Percentiles rank a stretch among this genome's conserved stretches.
Conservation (phyloP, 2,113 vertebrate genomes). For the Cyrtonyx montezumae region DNA sequence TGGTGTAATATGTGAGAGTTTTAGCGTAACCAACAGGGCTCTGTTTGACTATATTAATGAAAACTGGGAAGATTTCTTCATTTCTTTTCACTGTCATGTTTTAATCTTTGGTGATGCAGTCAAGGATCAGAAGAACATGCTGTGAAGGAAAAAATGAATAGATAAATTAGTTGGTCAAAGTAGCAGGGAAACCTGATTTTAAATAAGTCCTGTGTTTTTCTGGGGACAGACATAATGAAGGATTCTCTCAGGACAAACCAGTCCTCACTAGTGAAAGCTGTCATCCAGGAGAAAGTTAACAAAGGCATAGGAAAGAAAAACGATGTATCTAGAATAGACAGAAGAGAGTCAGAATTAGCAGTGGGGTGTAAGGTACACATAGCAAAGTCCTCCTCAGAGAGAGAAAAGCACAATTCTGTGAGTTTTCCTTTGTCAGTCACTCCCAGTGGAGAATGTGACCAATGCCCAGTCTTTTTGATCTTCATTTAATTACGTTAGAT, state of each 20-base stretch:
- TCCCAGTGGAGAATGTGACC: background rate
- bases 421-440: background rate
- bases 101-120: background rate
- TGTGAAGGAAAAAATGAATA: background rate
- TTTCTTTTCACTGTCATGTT: background rate
- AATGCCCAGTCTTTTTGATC: background rate
- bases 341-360: background rate
- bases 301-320: background rate
- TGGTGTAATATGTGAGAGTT: background rate
- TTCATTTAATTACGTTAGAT: background rate
- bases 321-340: background rate
- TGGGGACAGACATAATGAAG: background rate
- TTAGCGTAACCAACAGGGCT: background rate
- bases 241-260: fast-evolving
- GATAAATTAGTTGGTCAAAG: background rate
- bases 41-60: background rate
- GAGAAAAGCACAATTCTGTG: background rate
- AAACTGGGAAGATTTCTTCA: background rate
- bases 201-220: background rate
- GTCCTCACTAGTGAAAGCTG: background rate
- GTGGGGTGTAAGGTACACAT: background rate
- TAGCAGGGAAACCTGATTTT: background rate
- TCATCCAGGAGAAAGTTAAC: background rate
- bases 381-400: background rate
- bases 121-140: background rate